These are phyloP conservation scores for Onthophagus taurus DNA, from an alignment of 1,140 invertebrate genomes.

Conservation along the genomic window DNA sequence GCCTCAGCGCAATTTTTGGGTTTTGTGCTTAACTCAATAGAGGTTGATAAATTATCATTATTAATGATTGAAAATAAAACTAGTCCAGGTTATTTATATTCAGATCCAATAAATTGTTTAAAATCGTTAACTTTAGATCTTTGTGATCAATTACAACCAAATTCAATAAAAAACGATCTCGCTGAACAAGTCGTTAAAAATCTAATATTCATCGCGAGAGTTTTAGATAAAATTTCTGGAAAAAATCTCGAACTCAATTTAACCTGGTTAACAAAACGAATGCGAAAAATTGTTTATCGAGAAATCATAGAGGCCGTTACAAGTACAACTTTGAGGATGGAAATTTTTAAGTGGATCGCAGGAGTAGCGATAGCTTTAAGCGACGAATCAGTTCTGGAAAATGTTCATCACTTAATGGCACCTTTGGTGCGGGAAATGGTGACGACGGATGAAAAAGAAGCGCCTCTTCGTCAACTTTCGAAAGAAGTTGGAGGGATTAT, in stretches of 20 bases:
- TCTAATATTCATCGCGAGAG: constrained; percentile 56
- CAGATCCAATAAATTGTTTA: constrained; percentile 48
- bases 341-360: constrained; percentile 68
- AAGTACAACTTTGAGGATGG: constrained; percentile 47
- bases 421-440: constrained; percentile 60
- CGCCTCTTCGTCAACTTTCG: constrained; percentile 46
- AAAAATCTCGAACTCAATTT: constrained; percentile 38
- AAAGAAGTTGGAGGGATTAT: constrained; percentile 56
- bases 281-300: constrained; percentile 59
- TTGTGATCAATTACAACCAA: constrained; percentile 60
- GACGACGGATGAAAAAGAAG: constrained; percentile 45
- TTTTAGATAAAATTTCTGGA: constrained; percentile 46
- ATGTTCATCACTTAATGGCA: constrained; percentile 50
- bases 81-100: constrained; percentile 49
- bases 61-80: constrained; percentile 38
- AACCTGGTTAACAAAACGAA: constrained; percentile 57
- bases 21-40: constrained; percentile 53
- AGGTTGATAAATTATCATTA: constrained; percentile 48
- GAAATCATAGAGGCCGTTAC: constrained; percentile 55
- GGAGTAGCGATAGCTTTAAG: constrained; percentile 50
- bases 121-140: constrained; percentile 62
- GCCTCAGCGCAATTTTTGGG: constrained; percentile 64
- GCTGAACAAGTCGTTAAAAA: constrained; percentile 64
- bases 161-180: constrained; percentile 45
- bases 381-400: constrained; percentile 41